phyloP scores from a whole-genome alignment of 2,797 vertebrate genomes.

The Megalops cyprinoides region DNA sequence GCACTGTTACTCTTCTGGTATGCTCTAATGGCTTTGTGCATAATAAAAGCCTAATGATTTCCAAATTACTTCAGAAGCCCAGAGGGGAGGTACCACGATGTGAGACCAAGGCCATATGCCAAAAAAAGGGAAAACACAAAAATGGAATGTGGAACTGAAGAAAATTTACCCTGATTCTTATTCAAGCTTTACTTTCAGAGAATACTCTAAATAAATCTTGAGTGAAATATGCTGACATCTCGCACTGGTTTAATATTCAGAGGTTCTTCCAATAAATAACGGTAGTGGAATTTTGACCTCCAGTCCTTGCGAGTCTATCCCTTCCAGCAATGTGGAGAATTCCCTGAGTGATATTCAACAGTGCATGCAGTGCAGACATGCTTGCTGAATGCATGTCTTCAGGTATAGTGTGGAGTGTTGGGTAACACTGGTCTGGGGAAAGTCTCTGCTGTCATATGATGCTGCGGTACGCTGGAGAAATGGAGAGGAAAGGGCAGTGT shows the following conservation, averaged over 20 bases:
- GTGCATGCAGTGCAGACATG: neutral
- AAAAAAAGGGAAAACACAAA: neutral
- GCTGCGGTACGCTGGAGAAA: neutral
- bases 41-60: slow-evolving; percentile 11
- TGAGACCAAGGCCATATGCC: neutral
- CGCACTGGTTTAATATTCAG: neutral
- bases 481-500: neutral
- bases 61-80: slow-evolving; percentile 7
- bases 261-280: neutral
- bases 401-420: neutral
- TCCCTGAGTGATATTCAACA: neutral
- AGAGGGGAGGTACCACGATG: neutral
- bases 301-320: neutral
- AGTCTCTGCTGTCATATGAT: neutral
- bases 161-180: neutral
- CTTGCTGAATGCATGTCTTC: neutral
- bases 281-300: neutral
- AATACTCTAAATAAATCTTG: neutral
- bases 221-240: neutral
- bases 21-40: neutral
- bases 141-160: neutral
- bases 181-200: neutral
- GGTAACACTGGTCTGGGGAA: neutral
- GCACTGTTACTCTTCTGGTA: neutral
- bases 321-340: neutral